Evolutionary conservation across 2,797 vertebrate genomes (phyloP).

Genomic region (Sebastes dallii): DNA sequence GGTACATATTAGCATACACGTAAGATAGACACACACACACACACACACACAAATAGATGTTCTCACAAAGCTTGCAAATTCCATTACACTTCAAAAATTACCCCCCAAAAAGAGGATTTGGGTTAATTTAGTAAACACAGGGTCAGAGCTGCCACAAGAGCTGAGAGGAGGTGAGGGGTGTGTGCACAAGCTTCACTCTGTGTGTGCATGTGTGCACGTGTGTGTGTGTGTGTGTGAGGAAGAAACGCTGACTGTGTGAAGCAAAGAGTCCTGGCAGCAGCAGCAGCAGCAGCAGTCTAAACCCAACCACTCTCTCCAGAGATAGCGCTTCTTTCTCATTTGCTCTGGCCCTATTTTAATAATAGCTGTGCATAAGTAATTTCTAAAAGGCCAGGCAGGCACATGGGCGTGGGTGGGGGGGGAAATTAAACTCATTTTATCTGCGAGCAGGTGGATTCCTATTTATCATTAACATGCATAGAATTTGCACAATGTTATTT

Average conservation of each 20-base stretch:
- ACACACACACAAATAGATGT: conserved; percentile 11
- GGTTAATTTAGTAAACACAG: conserved; percentile 99
- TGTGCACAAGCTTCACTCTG: background rate
- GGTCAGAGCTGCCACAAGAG: conserved; percentile 93
- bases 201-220: conserved; percentile 4
- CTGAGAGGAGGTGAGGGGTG: conserved; percentile 69
- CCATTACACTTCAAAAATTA: conserved; percentile 94
- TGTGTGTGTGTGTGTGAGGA: conserved; percentile 58
- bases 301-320: conserved; percentile 91
- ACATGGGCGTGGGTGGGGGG: conserved; percentile 81
- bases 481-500: conserved; percentile 99
- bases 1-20: conserved; percentile 36
- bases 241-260: conserved; percentile 98
- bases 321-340: conserved; percentile 99
- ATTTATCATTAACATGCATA: conserved; percentile 99
- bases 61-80: conserved; percentile 91
- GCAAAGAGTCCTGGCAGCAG: conserved; percentile 86
- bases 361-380: conserved; percentile 99
- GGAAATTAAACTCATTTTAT: conserved; percentile 99
- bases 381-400: conserved; percentile 99
- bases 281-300: conserved; percentile 84
- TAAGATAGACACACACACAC: conserved; percentile 62
- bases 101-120: conserved; percentile 87
- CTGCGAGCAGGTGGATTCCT: conserved; percentile 99
- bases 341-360: conserved; percentile 99